Percentiles rank a stretch among this genome's conserved stretches.
These are phyloP conservation scores for Pogonophryne albipinna DNA, from an alignment of 2,797 vertebrate genomes.

Conservation along the genomic window DNA sequence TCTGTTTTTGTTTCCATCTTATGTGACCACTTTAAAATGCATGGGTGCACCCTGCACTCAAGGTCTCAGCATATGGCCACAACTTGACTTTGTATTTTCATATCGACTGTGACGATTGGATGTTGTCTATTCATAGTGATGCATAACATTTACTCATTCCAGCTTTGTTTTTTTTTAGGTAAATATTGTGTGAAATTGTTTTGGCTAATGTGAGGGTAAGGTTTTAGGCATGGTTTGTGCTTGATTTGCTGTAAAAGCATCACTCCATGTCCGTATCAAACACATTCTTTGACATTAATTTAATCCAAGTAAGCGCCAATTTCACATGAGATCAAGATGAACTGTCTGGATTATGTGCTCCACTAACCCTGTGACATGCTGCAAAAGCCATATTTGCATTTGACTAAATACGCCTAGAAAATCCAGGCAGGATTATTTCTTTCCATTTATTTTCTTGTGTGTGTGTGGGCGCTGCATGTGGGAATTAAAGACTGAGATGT, in stretches of 20 bases:
- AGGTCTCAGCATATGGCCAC: background rate
- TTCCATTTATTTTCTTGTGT: background rate
- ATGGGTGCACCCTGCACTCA: background rate
- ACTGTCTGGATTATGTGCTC: background rate
- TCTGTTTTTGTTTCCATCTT: slow-evolving; percentile 27
- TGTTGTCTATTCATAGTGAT: background rate
- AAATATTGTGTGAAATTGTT: slow-evolving; percentile 10
- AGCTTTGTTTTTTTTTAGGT: background rate
- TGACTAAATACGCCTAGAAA: slow-evolving; percentile 4
- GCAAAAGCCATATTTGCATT: background rate
- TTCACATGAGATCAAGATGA: slow-evolving; percentile 7
- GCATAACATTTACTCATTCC: background rate
- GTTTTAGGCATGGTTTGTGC: background rate
- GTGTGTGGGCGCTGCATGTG: slow-evolving; percentile 9
- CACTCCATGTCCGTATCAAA: background rate
- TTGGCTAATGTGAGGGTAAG: background rate
- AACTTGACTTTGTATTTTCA: background rate
- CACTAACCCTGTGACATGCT: slow-evolving; percentile 5
- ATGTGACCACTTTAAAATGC: slow-evolving; percentile 11
- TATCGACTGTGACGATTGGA: background rate
- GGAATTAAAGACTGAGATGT: background rate
- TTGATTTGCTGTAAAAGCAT: slow-evolving; percentile 10
- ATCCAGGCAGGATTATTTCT: background rate
- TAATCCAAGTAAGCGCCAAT: background rate
- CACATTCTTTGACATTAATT: background rate